phyloP scores from a whole-genome alignment of 1,140 invertebrate species.

The Euura lappo region DNA sequence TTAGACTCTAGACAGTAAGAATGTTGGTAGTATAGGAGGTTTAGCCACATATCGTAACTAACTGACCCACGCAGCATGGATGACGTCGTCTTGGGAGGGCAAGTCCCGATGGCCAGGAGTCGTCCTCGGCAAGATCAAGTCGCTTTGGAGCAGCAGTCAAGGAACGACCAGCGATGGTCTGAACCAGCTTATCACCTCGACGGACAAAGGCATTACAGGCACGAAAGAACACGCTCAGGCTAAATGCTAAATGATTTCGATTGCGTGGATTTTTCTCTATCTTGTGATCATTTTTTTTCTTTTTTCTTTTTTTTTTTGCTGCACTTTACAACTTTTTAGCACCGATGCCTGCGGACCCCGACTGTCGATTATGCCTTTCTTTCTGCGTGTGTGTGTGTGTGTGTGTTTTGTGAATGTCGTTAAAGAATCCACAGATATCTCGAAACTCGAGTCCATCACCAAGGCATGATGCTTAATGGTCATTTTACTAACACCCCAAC shows the following conservation, averaged over 20 bases:
- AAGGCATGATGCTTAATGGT: no score
- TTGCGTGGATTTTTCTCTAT: neutral
- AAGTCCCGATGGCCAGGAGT: slow-evolving; percentile 73
- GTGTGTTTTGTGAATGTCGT: slow-evolving; percentile 10
- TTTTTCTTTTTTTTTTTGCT: neutral
- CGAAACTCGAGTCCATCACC: no score
- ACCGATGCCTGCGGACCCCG: neutral
- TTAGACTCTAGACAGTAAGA: neutral
- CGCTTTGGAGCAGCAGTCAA: slow-evolving; percentile 78
- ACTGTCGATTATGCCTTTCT: slow-evolving; percentile 9
- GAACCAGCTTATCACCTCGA: slow-evolving; percentile 72
- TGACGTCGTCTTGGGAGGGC: slow-evolving; percentile 65
- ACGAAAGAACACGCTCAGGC: slow-evolving; percentile 42
- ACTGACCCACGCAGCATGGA: slow-evolving; percentile 46
- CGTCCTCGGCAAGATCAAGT: slow-evolving; percentile 85
- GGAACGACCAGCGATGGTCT: slow-evolving; percentile 73
- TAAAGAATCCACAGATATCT: no score
- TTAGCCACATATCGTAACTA: neutral
- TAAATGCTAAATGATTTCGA: slow-evolving; percentile 13
- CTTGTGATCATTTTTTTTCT: slow-evolving; percentile 15
- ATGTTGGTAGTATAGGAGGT: slow-evolving; percentile 27
- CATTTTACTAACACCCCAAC: no score
- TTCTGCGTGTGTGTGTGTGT: neutral
- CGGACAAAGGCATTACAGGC: slow-evolving; percentile 59
- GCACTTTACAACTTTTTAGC: neutral